phyloP scores from a whole-genome alignment of 2,797 vertebrate species.

The Acanthornis magna region DNA sequence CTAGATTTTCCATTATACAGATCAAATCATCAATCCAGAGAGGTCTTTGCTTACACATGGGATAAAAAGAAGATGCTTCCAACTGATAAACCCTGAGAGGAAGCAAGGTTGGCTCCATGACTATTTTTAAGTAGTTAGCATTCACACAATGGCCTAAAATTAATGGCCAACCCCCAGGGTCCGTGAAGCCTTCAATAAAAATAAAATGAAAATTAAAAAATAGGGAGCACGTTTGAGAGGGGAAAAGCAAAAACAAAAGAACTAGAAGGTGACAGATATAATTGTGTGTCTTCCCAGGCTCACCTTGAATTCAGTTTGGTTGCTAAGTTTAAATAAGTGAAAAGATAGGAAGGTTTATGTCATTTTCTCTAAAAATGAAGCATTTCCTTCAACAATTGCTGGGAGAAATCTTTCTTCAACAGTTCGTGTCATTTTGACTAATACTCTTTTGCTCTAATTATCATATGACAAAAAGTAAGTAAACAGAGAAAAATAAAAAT shows the following conservation, averaged over 20 bases:
- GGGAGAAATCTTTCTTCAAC: background rate
- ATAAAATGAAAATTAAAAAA: background rate
- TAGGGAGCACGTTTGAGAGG: background rate
- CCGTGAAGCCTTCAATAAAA: background rate
- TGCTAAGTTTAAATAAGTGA: background rate
- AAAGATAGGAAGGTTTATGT: background rate
- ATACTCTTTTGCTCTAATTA: background rate
- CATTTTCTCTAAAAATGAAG: background rate
- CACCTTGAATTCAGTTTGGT: background rate
- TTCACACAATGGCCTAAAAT: conserved; percentile 51
- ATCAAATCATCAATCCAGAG: conserved; percentile 32
- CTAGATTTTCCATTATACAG: conserved; percentile 59
- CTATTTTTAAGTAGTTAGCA: conserved; percentile 51
- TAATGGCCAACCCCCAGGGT: background rate
- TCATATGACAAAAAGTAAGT: background rate
- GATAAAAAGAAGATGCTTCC: conserved; percentile 49
- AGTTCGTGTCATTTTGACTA: background rate
- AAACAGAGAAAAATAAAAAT: conserved; percentile 7
- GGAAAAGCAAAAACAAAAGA: background rate
- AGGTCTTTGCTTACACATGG: conserved; percentile 28
- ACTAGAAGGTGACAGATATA: background rate
- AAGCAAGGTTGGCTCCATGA: conserved; percentile 49
- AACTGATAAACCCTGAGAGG: conserved; percentile 43
- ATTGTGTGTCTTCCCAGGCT: background rate
- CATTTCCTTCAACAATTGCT: background rate